A percentile compares a stretch with the other conserved stretches of the same genome.
phyloP scores from a whole-genome alignment of 2,888 invertebrate genomes.

The Toxonevra muliebris region DNA sequence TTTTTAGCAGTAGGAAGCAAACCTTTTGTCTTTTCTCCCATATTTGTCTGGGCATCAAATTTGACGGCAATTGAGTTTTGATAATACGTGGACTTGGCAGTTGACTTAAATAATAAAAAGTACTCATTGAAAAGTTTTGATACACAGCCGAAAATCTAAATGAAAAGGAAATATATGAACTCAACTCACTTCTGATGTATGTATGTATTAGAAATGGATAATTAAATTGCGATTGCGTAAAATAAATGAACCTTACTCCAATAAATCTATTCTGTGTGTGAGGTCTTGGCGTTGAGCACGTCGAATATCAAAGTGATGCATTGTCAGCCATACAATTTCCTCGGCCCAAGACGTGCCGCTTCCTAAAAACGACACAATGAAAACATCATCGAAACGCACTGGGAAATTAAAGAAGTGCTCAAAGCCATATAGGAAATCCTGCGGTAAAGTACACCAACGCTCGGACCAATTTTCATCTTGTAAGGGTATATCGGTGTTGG shows the following conservation, averaged over 20 bases:
- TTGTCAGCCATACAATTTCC: conserved; percentile 46
- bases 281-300: no score
- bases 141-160: no score
- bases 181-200: no score
- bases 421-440: conserved; percentile 21
- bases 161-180: no score
- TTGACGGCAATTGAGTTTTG: conserved; percentile 46
- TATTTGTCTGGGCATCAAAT: conserved; percentile 42
- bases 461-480: conserved; percentile 34
- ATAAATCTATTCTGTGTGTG: no score
- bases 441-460: conserved; percentile 33
- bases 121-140: no score
- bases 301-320: conserved; percentile 40
- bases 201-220: no score
- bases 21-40: conserved; percentile 48
- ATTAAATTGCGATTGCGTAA: no score
- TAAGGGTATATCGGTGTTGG: conserved; percentile 22
- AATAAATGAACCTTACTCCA: no score
- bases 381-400: conserved; percentile 42
- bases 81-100: conserved; percentile 43
- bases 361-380: conserved; percentile 42
- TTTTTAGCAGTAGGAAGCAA: not conserved
- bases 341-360: conserved; percentile 49
- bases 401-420: conserved; percentile 38
- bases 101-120: not conserved